Conservation (phyloP, 2,797 vertebrate species). For the Fratercula arctica region DNA sequence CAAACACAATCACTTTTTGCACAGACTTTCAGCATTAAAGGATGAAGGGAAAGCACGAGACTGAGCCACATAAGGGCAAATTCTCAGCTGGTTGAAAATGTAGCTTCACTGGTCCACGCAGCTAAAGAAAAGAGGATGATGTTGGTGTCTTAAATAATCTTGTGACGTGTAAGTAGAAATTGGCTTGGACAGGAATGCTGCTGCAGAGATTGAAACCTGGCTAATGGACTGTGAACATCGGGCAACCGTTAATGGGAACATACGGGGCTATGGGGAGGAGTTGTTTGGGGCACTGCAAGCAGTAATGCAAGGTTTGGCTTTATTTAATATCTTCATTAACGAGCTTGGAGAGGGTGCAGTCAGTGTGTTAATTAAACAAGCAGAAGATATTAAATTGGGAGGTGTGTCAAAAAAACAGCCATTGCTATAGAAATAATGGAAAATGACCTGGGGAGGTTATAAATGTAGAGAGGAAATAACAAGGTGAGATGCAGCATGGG, state of each 20-base stretch:
- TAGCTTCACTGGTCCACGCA: not conserved
- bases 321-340: conserved; percentile 52
- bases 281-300: conserved; percentile 27
- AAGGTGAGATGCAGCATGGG: conserved; percentile 19
- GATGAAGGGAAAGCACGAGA: not conserved
- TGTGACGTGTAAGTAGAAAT: conserved; percentile 19
- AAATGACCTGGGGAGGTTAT: conserved; percentile 33
- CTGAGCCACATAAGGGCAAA: not conserved
- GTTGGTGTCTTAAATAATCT: conserved; percentile 20
- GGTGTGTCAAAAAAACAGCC: conserved; percentile 28
- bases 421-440: conserved; percentile 26
- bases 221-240: conserved; percentile 12
- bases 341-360: conserved; percentile 22
- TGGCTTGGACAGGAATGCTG: not conserved
- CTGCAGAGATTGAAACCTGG: conserved; percentile 20
- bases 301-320: conserved; percentile 34
- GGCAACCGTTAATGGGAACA: conserved; percentile 1
- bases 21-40: not conserved
- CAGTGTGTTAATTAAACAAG: conserved; percentile 45
- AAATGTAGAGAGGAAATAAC: conserved; percentile 39
- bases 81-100: not conserved
- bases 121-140: not conserved
- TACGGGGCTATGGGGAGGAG: conserved; percentile 4
- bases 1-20: not conserved
- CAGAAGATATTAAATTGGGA: conserved; percentile 32